Base-by-base conservation (phyloP, 2,888 invertebrate species). In the Lathronympha strigana region DNA sequence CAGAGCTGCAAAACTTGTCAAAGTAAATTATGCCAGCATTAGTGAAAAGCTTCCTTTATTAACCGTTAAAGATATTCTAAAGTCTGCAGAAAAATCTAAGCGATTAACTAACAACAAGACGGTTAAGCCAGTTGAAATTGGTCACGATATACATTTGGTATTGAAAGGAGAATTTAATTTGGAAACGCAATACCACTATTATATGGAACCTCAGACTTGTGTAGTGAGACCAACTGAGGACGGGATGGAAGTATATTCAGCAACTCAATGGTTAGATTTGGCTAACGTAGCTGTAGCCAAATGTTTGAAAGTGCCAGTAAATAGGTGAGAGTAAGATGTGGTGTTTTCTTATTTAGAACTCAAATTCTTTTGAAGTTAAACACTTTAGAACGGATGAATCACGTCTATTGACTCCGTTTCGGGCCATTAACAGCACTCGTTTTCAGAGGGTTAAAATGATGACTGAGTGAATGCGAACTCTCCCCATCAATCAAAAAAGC, bases 201-300 rank as follows among this genome's bases (percentile, higher is more conserved):
- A 93, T 8, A 94, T 95, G 94, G 95, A 95, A 74, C 92, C 94
- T 0, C 94, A 94, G 13, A 86, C 88, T 0, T 93, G 93, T 49
- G 85, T 94, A 2, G 93, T 90, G 19, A 72, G 93, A 25, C 95
- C 95, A 0, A 84, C 84, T 13, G 95, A 95, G 73, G 94, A 94
- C 67, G 94, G 94, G 0, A 79, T 95, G 70, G 93, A 94, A 60
- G 91, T 95, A 2, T 93, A 90, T 72, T 80, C 90, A 0, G 76
- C 94, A 0, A 86, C 93, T 0, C 94, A 95, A 71, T 93, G 89
- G 86, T 86, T 93, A 71, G 93, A 94, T 60, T 75, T 90, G 1
- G 73, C 80, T 0, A 94, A 94, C 73, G 74, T 81, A 8, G 82
- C 86, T 0, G 82, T 94, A 9, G 84, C 93, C 0, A 72, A 82